A percentile compares a stretch with the other conserved stretches of the same genome.
phyloP scores from a whole-genome alignment of 2,113 vertebrate species.

The Perccottus glenii region DNA sequence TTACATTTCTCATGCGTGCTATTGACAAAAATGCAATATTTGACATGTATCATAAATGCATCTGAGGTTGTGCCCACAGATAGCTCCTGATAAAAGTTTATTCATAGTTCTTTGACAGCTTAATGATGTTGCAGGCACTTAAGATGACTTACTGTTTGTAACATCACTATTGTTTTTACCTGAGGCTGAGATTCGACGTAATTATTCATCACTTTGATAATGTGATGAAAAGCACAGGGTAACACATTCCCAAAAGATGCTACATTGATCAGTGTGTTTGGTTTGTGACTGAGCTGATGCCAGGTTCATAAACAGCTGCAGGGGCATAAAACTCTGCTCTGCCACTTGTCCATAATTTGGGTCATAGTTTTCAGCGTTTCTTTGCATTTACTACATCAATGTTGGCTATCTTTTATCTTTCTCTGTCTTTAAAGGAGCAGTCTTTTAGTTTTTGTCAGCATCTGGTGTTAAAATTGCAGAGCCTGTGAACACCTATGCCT shows the following conservation, averaged over 20 bases:
- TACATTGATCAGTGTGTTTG: constrained; percentile 33
- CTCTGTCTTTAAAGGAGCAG: no score
- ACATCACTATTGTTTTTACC: constrained; percentile 29
- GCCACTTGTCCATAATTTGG: constrained; percentile 31
- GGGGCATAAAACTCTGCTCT: constrained; percentile 38
- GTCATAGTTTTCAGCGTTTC: no score
- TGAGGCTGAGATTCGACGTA: constrained; percentile 9
- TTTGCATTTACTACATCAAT: no score
- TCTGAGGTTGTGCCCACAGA: constrained; percentile 28
- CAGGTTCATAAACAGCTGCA: constrained; percentile 32
- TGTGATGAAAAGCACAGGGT: constrained; percentile 29
- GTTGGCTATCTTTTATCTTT: no score
- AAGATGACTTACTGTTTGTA: constrained; percentile 45
- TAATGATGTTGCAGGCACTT: constrained; percentile 44
- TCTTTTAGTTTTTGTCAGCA: no score
- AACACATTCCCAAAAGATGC: constrained; percentile 25
- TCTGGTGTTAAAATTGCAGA: no score
- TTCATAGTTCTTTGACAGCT: constrained; percentile 32
- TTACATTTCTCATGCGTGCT: constrained; percentile 10
- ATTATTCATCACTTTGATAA: constrained; percentile 46
- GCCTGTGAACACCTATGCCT: no score
- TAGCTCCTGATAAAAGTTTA: constrained; percentile 11
- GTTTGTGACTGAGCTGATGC: constrained; percentile 42
- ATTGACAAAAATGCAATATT: constrained; percentile 6
- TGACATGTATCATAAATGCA: no score